phyloP scores from a whole-genome alignment of 2,797 vertebrate species.

The Melopsittacus undulatus region DNA sequence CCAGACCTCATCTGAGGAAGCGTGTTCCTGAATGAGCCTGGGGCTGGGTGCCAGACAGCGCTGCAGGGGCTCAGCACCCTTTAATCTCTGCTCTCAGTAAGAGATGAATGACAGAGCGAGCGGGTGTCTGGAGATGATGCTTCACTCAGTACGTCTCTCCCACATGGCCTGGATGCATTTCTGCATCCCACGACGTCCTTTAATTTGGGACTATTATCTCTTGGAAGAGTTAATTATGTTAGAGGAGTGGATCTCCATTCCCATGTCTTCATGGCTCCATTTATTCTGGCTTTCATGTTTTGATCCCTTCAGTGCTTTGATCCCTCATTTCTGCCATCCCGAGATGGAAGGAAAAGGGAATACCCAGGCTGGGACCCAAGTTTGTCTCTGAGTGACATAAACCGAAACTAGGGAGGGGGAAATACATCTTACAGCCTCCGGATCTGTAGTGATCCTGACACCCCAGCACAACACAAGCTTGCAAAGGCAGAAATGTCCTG shows the following conservation, averaged over 20 bases:
- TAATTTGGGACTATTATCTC: slow-evolving; percentile 20
- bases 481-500: neutral
- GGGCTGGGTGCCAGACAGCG: neutral
- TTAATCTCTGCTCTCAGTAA: neutral
- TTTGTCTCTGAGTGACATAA: neutral
- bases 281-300: slow-evolving; percentile 13
- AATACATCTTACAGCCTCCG: fast-evolving
- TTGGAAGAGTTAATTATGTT: neutral
- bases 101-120: neutral
- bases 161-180: neutral
- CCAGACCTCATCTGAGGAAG: neutral
- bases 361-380: neutral
- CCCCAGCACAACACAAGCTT: neutral
- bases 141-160: neutral
- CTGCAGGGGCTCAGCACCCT: neutral
- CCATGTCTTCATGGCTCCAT: neutral
- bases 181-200: neutral
- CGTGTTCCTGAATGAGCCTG: fast-evolving
- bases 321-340: neutral
- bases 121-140: neutral
- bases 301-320: slow-evolving; percentile 16
- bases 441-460: neutral
- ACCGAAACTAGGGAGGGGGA: neutral
- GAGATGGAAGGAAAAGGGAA: neutral
- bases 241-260: neutral